Evolutionary conservation across 2,888 invertebrate species (phyloP), one percentile per base, ranked within the genome.

Genomic region (Heteromyza rotundicornis): DNA sequence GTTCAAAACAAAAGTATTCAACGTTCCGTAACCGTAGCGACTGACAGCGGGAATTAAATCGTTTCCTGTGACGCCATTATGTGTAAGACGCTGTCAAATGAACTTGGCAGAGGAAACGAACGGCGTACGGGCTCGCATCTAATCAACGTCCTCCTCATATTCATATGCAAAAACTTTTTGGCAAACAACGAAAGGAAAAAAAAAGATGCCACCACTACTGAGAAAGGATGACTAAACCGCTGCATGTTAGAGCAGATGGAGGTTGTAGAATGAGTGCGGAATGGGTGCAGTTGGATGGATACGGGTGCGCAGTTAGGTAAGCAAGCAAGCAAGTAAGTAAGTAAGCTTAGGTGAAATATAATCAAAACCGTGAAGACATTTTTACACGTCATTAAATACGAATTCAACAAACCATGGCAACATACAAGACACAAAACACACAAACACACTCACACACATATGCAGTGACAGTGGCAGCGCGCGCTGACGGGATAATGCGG

Each of bases 321-420:
- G 52, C 19, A 2, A 27, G 19, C 5, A 2, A 22, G 12, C 32
- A 12, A 32, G 40, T 14, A 27, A 27, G 27, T 27, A 27, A 53
- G 17, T 32, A 14, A 32, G 27, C 75, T 76, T 70, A 74, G 74
- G 77, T 76, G 72, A 72, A 74, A 76, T 74, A 71, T 74, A 74
- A 74, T 76, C 74, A 74, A 74, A 74, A 76, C 74, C 74, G 77
- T 74, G 74, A 74, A 74, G 74, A 75, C 76, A 74, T 76, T 74
- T 74, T 74, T 74, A 74, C 74, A 74, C 77, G 77, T 76, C 74
- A 74, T 74, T 74, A 75, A 74, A 74, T 77, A 68, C 71, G 75
- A 72, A 75, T 75, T 76, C 76, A 76, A 75, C 77, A 68, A 74
- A 75, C 74, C 77, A 68, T 74, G 64, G 66, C 77, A 19, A 68